A percentile compares a stretch with the other conserved stretches of the same genome.
Conservation (phyloP, 2,797 vertebrate genomes). For the Chrysocyon brachyurus region DNA sequence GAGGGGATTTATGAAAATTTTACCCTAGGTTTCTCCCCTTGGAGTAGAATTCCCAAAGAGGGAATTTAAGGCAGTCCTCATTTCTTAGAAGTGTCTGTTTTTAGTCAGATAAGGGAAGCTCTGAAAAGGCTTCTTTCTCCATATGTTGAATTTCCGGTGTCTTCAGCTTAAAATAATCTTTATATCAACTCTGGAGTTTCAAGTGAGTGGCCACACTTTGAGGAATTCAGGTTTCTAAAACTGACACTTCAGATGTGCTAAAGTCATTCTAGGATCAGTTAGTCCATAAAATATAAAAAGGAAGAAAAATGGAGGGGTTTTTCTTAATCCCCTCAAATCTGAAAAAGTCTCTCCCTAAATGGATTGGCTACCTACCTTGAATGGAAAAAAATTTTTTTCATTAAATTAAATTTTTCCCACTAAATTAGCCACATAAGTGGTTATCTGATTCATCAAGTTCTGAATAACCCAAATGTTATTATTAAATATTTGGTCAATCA, state of each 20-base stretch:
- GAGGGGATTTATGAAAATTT: background rate
- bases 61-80: background rate
- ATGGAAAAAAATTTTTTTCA: background rate
- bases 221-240: slow-evolving; percentile 39
- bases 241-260: slow-evolving; percentile 13
- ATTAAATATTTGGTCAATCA: slow-evolving; percentile 14
- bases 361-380: background rate
- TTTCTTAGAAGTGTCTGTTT: slow-evolving; percentile 39
- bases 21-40: background rate
- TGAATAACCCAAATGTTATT: background rate
- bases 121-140: background rate
- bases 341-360: background rate
- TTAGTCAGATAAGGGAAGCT: background rate
- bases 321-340: background rate
- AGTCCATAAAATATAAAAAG: background rate
- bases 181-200: background rate
- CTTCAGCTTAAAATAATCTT: slow-evolving; percentile 44
- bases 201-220: background rate
- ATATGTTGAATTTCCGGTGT: slow-evolving; percentile 41
- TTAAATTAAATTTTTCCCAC: background rate
- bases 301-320: background rate
- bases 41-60: background rate
- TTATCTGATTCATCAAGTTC: slow-evolving; percentile 23
- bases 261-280: background rate
- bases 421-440: background rate